Percentiles rank a stretch among this genome's conserved stretches.
Conservation (phyloP, 2,888 invertebrate species). For the Agrochola lota region DNA sequence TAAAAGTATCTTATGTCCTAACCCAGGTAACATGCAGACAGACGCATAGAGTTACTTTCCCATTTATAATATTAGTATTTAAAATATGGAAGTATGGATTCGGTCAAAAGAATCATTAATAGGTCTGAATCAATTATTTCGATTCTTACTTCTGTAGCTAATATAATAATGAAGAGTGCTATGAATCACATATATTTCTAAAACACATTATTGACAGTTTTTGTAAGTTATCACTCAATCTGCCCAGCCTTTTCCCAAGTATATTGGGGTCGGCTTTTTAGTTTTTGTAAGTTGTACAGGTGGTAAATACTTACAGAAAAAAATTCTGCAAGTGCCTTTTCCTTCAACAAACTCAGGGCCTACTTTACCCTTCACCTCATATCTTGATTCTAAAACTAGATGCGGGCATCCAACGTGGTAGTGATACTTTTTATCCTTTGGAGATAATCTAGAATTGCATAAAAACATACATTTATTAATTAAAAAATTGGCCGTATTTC, state of each 20-base stretch:
- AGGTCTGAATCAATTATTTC: too few relatives aligned
- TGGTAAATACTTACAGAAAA: constrained; percentile 58
- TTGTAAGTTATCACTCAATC: too few relatives aligned
- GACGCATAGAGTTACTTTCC: too few relatives aligned
- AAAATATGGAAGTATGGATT: too few relatives aligned
- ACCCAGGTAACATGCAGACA: too few relatives aligned
- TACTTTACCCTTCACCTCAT: constrained; percentile 66
- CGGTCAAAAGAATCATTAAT: neutral
- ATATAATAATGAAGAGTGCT: neutral
- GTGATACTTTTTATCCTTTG: constrained; percentile 37
- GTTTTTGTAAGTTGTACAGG: too few relatives aligned
- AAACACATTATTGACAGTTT: neutral
- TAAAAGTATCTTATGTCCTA: too few relatives aligned
- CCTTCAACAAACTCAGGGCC: constrained; percentile 68
- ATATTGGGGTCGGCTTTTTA: too few relatives aligned
- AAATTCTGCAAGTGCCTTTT: constrained; percentile 61
- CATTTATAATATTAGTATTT: too few relatives aligned
- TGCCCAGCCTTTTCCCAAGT: too few relatives aligned
- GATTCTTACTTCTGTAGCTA: neutral
- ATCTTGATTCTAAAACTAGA: constrained; percentile 58
- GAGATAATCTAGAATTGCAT: constrained; percentile 55
- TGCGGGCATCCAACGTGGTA: constrained; percentile 57
- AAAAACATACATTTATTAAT: neutral
- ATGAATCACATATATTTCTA: neutral
- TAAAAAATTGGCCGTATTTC: neutral